Evolutionary conservation across 2,888 invertebrate species (phyloP).

Genomic region (Syritta pipiens): DNA sequence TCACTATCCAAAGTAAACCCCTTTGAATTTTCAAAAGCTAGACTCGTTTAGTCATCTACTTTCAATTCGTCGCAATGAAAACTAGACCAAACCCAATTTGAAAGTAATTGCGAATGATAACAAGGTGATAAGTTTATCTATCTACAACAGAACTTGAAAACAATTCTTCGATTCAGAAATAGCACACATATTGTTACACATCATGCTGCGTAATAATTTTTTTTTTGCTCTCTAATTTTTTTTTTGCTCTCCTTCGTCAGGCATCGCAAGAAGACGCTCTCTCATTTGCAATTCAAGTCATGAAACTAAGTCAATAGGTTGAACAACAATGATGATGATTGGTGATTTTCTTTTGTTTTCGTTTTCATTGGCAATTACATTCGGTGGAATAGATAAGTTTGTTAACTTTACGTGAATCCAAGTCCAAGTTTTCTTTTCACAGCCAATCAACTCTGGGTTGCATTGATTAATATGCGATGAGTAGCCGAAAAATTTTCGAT

Average conservation of each 20-base stretch:
- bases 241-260: neutral
- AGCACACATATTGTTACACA: no score
- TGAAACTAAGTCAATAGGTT: conserved; percentile 46
- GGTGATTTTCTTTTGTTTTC: conserved; percentile 38
- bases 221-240: no score
- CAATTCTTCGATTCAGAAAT: no score
- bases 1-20: no score
- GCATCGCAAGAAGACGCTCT: conserved; percentile 12
- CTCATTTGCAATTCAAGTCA: conserved; percentile 54
- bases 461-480: conserved; percentile 15
- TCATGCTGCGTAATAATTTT: conserved; percentile 6
- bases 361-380: conserved; percentile 19
- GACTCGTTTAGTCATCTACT: no score
- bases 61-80: no score
- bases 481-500: neutral
- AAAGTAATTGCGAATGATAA: no score
- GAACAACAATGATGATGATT: conserved; percentile 29
- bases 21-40: no score
- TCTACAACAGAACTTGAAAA: no score
- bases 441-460: conserved; percentile 5
- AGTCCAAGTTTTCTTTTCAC: no score
- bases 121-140: no score
- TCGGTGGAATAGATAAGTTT: neutral
- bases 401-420: conserved; percentile 41
- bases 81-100: no score